A percentile compares a stretch with the other conserved stretches of the same genome.
phyloP scores from a whole-genome alignment of 2,888 invertebrate species.

The Hypomecis atomaria region DNA sequence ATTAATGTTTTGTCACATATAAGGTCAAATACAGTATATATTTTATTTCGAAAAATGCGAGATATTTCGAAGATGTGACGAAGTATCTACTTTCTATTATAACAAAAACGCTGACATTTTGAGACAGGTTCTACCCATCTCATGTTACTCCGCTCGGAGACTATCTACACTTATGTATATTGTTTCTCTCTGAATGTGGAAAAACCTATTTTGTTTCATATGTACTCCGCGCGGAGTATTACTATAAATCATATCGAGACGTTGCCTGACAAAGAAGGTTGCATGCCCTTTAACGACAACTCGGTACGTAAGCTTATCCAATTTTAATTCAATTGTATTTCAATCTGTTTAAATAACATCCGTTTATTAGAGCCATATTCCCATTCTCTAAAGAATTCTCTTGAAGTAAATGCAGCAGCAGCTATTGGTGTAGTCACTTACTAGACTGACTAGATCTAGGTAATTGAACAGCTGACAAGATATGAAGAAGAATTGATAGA shows the following conservation, averaged over 20 bases:
- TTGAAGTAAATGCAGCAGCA: no score
- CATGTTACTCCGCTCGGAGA: slow-evolving; percentile 11
- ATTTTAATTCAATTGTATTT: background rate
- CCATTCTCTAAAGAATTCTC: no score
- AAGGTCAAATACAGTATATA: no score
- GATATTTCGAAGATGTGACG: no score
- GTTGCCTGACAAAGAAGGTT: slow-evolving; percentile 32
- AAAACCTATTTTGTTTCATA: slow-evolving; percentile 24
- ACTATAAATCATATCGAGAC: slow-evolving; percentile 37
- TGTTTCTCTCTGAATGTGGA: slow-evolving; percentile 15
- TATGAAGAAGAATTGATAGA: no score
- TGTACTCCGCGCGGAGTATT: slow-evolving; percentile 25
- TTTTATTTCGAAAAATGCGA: no score
- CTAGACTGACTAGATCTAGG: no score
- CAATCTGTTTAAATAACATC: no score
- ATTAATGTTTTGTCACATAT: no score
- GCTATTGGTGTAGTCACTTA: no score
- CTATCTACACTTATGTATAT: slow-evolving; percentile 20
- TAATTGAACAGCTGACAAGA: no score
- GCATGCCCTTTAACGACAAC: background rate
- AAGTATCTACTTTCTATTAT: background rate
- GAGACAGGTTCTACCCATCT: slow-evolving; percentile 27
- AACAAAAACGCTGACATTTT: slow-evolving; percentile 15
- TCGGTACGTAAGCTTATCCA: background rate
- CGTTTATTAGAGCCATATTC: no score